These are phyloP conservation scores for Sander lucioperca DNA, from an alignment of 2,113 vertebrate species.

Conservation along the genomic window DNA sequence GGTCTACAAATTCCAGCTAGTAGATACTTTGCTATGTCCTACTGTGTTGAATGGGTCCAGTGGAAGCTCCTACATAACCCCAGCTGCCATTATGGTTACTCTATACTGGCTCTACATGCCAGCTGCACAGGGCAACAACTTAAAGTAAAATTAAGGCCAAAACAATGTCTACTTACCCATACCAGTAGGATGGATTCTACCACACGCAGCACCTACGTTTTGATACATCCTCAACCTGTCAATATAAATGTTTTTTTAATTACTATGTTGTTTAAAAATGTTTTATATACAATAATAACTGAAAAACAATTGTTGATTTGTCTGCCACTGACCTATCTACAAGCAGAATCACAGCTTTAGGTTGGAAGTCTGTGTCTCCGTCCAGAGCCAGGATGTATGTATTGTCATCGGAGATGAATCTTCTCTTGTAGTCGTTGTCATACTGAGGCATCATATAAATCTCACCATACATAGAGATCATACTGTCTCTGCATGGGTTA, in stretches of 20 bases:
- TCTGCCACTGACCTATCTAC: slow-evolving; percentile 78
- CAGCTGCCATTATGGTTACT: too few species aligned
- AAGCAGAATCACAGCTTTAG: slow-evolving; percentile 84
- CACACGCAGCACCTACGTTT: slow-evolving; percentile 87
- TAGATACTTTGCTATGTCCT: neutral
- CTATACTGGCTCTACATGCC: neutral
- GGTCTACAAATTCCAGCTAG: neutral
- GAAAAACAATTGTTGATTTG: neutral
- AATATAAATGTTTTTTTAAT: slow-evolving; percentile 1
- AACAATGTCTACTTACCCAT: slow-evolving; percentile 79
- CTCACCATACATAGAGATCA: slow-evolving; percentile 79
- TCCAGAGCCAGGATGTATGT: slow-evolving; percentile 87
- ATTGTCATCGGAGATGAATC: slow-evolving; percentile 81
- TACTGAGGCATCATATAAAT: slow-evolving; percentile 69
- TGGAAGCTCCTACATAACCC: neutral
- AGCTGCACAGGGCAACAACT: neutral
- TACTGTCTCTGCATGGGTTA: slow-evolving; percentile 72
- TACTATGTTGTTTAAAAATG: neutral
- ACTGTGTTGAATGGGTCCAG: neutral
- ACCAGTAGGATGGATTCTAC: slow-evolving; percentile 88
- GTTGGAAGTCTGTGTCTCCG: slow-evolving; percentile 89
- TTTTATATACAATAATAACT: neutral
- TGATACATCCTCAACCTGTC: slow-evolving; percentile 84
- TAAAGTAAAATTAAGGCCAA: neutral
- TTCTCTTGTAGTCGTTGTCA: slow-evolving; percentile 81